These are phyloP conservation scores for Orthosia gracilis DNA, from an alignment of 2,888 invertebrate genomes.

Conservation along the genomic window DNA sequence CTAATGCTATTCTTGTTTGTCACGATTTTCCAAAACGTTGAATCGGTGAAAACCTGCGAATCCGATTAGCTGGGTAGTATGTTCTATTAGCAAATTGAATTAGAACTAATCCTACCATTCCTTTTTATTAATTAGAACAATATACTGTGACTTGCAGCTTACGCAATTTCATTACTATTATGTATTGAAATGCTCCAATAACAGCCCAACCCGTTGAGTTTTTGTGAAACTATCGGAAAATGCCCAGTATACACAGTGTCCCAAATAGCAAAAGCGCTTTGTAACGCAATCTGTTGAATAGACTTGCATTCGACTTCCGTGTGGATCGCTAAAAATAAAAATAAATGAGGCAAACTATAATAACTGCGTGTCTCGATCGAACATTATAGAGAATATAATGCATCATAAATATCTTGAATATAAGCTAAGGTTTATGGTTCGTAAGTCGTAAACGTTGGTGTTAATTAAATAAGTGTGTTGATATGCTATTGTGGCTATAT, in stretches of 20 bases:
- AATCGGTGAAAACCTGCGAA: background rate
- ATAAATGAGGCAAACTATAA: constrained; percentile 50
- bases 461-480: constrained; percentile 48
- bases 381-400: constrained; percentile 33
- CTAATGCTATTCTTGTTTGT: constrained; percentile 1
- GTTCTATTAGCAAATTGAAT: constrained; percentile 39
- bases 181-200: constrained; percentile 61
- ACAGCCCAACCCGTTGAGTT: constrained; percentile 55
- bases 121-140: constrained; percentile 49
- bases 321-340: constrained; percentile 60
- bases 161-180: constrained; percentile 57
- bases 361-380: constrained; percentile 38
- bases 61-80: constrained; percentile 14
- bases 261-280: constrained; percentile 62
- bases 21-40: constrained; percentile 29
- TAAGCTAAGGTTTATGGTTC: constrained; percentile 32
- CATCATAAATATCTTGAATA: constrained; percentile 34
- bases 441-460: constrained; percentile 41
- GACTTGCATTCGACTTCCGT: constrained; percentile 58
- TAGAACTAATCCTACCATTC: constrained; percentile 8
- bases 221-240: constrained; percentile 57
- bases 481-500: constrained; percentile 26
- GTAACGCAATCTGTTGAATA: constrained; percentile 58
- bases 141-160: constrained; percentile 47
- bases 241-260: constrained; percentile 46